Percentiles rank a stretch among this genome's conserved stretches.
Evolutionary conservation across 1,140 invertebrate species (phyloP).

Genomic region (Fopius arisanus): DNA sequence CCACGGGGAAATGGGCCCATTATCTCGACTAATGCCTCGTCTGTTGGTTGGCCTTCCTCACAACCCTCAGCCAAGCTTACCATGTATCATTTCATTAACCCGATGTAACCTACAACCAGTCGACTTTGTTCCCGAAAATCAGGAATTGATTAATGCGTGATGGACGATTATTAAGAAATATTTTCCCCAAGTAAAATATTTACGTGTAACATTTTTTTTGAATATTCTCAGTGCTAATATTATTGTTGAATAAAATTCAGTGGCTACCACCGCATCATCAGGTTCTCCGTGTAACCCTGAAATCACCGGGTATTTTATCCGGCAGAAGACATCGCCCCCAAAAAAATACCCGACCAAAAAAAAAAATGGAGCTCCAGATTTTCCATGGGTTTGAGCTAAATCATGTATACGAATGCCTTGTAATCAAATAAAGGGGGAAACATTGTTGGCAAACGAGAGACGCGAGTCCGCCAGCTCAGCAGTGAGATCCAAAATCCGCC

Average conservation of each 20-base stretch:
- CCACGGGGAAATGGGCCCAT: slow-evolving; percentile 26
- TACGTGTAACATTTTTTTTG: no score
- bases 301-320: no score
- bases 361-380: slow-evolving; percentile 6
- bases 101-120: neutral
- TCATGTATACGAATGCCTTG: slow-evolving; percentile 62
- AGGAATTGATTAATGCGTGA: no score
- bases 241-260: no score
- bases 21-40: slow-evolving; percentile 32
- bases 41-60: slow-evolving; percentile 16
- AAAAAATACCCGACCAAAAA: neutral
- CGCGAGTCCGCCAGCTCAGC: slow-evolving; percentile 60
- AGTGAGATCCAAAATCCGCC: slow-evolving; percentile 60
- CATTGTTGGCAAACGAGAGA: slow-evolving; percentile 61
- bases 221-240: no score
- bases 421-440: slow-evolving; percentile 64
- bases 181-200: no score
- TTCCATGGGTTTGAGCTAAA: slow-evolving; percentile 41
- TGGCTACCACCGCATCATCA: no score
- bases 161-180: no score
- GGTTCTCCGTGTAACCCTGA: no score
- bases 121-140: neutral
- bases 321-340: no score
- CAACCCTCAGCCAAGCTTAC: neutral
- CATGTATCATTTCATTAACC: slow-evolving; percentile 3